Conservation (phyloP, 2,113 vertebrate species). For the Grammomys surdaster region DNA sequence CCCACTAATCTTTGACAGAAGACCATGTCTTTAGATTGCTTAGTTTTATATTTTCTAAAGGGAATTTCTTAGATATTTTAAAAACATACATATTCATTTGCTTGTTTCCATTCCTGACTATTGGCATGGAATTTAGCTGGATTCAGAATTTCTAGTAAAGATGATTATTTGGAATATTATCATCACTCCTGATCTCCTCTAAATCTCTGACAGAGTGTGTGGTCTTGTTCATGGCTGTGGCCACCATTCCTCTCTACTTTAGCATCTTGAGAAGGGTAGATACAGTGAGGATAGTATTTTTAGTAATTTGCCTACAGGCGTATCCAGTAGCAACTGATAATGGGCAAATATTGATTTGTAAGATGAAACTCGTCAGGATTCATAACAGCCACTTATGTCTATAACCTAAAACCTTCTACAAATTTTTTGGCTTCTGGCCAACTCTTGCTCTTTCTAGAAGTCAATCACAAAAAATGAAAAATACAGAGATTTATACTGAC, state of each 20-base stretch:
- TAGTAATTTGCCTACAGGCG: conserved; percentile 45
- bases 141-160: conserved; percentile 1
- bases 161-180: background rate
- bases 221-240: background rate
- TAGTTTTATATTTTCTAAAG: conserved; percentile 35
- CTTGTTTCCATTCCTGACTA: conserved; percentile 37
- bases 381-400: conserved; percentile 32
- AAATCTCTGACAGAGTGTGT: background rate
- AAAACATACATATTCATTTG: background rate
- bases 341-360: conserved; percentile 67
- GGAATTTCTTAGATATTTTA: background rate
- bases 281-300: conserved; percentile 6
- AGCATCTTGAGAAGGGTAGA: background rate
- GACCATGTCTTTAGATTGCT: conserved; percentile 4
- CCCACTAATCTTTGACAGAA: background rate
- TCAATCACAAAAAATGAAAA: conserved; percentile 20
- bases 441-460: background rate
- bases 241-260: background rate
- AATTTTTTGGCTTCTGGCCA: conserved; percentile 50
- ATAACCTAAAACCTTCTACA: background rate
- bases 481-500: background rate
- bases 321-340: conserved; percentile 57
- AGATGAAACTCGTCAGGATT: conserved; percentile 41
- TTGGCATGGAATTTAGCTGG: background rate
- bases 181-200: background rate